Evolutionary conservation across 1,140 invertebrate species (phyloP).

Genomic region (Aporrectodea caliginosa): DNA sequence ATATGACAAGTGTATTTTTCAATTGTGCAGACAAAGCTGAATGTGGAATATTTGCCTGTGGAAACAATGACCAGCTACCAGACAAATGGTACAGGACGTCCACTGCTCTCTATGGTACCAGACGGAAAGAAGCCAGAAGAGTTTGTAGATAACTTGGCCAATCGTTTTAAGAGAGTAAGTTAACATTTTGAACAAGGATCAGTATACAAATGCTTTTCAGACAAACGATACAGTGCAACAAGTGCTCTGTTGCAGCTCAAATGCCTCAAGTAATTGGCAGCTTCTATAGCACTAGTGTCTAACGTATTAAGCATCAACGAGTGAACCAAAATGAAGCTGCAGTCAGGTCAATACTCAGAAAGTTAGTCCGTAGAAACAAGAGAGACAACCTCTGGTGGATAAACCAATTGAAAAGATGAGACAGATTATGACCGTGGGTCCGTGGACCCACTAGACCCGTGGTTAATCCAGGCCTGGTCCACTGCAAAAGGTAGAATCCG

Average conservation of each 20-base stretch:
- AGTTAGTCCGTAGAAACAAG: no score
- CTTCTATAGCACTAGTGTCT: background rate
- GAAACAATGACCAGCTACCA: background rate
- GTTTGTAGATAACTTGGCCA: constrained; percentile 39
- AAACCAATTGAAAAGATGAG: no score
- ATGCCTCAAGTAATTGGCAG: background rate
- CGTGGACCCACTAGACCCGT: no score
- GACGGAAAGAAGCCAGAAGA: constrained; percentile 40
- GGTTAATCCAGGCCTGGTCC: no score
- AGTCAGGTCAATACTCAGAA: background rate
- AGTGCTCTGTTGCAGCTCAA: no score
- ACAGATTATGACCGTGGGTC: no score
- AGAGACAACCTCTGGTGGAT: no score
- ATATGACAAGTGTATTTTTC: no score
- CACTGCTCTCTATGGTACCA: constrained; percentile 39
- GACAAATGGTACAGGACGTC: constrained; percentile 29
- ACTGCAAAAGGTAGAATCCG: no score
- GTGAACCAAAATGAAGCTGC: background rate
- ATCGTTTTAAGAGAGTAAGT: constrained; percentile 48
- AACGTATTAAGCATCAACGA: background rate
- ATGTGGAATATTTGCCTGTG: background rate
- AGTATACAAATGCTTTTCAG: background rate
- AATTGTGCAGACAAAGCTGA: background rate
- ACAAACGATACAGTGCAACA: no score
- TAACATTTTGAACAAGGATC: background rate